Percentiles rank a stretch among this genome's conserved stretches.
Conservation (phyloP, 2,888 invertebrate species). For the Diploptera punctata region DNA sequence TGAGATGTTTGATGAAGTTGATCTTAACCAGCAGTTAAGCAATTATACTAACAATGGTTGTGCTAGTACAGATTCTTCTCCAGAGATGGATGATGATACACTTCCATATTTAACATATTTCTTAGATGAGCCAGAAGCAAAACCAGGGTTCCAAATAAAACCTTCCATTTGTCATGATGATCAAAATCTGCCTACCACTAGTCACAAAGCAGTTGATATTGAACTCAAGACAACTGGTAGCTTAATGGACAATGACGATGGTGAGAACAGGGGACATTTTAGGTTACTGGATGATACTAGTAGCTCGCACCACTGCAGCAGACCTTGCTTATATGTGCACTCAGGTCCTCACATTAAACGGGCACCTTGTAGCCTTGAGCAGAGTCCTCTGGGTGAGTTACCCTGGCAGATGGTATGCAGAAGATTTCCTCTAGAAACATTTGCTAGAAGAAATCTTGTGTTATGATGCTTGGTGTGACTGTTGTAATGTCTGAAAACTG, state of each 20-base stretch:
- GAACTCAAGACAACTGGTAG: not conserved
- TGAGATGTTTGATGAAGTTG: conserved; percentile 1
- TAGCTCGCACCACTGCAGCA: conserved; percentile 11
- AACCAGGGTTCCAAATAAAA: not conserved
- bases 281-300: conserved; percentile 11
- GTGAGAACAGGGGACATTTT: conserved; percentile 2
- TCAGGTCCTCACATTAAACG: conserved; percentile 43
- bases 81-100: not conserved
- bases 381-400: conserved; percentile 47
- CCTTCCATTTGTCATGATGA: not conserved
- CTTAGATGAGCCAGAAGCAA: not conserved
- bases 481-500: not conserved
- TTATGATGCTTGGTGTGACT: conserved; percentile 28
- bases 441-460: not conserved
- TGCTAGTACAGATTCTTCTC: not conserved
- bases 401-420: conserved; percentile 9
- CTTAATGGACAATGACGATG: not conserved
- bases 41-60: not conserved
- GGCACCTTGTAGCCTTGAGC: conserved; percentile 46
- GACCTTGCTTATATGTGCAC: conserved; percentile 9
- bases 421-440: conserved; percentile 9
- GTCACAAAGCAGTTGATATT: not conserved
- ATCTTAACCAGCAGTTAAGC: not conserved
- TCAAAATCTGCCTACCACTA: not conserved
- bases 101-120: not conserved